Evolutionary conservation across 2,888 invertebrate species (phyloP).

Genomic region (Eucera pruinosa): DNA sequence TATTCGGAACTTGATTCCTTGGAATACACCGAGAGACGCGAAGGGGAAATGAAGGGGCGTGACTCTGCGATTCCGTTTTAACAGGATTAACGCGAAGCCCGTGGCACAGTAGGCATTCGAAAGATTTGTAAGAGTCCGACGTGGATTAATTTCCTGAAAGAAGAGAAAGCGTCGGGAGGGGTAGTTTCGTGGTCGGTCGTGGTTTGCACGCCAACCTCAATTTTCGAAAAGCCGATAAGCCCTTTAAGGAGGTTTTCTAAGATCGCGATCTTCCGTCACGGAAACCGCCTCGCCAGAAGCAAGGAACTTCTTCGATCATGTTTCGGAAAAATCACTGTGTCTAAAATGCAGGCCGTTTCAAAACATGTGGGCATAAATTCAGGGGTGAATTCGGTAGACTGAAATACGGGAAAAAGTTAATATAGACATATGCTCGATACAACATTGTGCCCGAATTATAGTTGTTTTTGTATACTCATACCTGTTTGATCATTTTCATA

Average conservation of each 20-base stretch:
- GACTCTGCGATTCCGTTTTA: conserved; percentile 34
- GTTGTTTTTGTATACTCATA: no score
- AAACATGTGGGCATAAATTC: no score
- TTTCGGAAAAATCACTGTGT: conserved; percentile 25
- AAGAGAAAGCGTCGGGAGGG: conserved; percentile 35
- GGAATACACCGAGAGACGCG: no score
- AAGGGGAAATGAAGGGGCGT: conserved; percentile 8
- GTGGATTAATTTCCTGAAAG: conserved; percentile 64
- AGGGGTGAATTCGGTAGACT: no score
- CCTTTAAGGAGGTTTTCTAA: conserved; percentile 52
- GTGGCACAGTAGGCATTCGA: conserved; percentile 5
- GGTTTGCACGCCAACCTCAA: conserved; percentile 60
- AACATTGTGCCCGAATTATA: no score
- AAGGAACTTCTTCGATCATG: conserved; percentile 29
- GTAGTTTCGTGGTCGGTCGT: not conserved
- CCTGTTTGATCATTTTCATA: no score
- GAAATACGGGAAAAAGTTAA: no score
- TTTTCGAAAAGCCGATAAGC: conserved; percentile 66
- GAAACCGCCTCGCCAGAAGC: conserved; percentile 28
- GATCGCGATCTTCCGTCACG: conserved; percentile 68
- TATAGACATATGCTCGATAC: no score
- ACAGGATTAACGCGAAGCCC: conserved; percentile 33
- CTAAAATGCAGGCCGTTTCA: no score
- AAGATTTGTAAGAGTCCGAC: conserved; percentile 46
- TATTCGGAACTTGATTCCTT: not conserved